Evolutionary conservation across 2,888 invertebrate species (phyloP).

Genomic region (Dinocampus coccinellae): DNA sequence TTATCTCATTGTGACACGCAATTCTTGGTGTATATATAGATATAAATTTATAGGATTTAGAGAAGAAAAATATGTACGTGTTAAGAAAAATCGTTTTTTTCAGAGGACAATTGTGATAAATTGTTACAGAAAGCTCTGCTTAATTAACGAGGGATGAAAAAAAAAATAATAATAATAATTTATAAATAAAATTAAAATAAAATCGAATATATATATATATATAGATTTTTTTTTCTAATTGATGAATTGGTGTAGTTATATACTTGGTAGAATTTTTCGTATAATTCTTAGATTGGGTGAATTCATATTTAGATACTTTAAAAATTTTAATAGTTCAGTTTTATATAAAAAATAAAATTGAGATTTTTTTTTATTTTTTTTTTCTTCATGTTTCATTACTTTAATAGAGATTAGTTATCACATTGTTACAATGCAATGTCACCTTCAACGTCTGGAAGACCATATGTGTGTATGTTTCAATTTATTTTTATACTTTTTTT

Average conservation of each 20-base stretch:
- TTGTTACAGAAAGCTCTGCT: background rate
- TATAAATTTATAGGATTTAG: background rate
- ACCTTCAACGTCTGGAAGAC: background rate
- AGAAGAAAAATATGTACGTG: background rate
- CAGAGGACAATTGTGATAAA: background rate
- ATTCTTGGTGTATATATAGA: background rate
- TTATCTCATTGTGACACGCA: conserved; percentile 18
- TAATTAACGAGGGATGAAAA: background rate
- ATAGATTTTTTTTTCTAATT: too few relatives aligned
- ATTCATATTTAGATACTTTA: too few relatives aligned
- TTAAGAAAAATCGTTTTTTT: conserved; percentile 1
- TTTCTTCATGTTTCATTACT: too few relatives aligned
- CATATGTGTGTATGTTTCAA: background rate
- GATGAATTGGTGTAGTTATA: too few relatives aligned
- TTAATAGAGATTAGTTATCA: background rate
- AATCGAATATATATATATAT: too few relatives aligned
- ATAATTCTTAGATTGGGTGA: too few relatives aligned
- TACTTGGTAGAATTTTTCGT: too few relatives aligned
- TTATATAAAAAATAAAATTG: too few relatives aligned
- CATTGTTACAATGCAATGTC: background rate
- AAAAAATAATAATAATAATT: background rate
- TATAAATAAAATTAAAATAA: too few relatives aligned
- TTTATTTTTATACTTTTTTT: too few relatives aligned
- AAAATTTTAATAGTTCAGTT: too few relatives aligned
- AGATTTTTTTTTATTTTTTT: too few relatives aligned